Base-by-base conservation (phyloP, 2,888 invertebrate genomes). In the Ischnus inquisitorius region DNA sequence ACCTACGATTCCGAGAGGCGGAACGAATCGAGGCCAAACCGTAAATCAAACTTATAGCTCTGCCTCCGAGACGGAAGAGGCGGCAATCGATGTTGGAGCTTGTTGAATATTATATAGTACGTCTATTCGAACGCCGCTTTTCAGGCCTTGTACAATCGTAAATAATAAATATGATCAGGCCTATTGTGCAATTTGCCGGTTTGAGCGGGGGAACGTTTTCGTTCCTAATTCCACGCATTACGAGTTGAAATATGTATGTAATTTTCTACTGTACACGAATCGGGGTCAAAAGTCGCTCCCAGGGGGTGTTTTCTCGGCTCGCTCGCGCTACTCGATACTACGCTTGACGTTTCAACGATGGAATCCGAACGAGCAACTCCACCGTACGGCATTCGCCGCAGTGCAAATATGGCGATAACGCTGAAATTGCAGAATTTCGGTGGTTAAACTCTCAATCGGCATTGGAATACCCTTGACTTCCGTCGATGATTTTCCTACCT, bases 361-460 rank as follows among this genome's bases (percentile, higher is more conserved):
- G 28, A 65, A n/a, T n/a, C 8, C 41, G 57, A 8, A 74, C 71
- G 12, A 22, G 51, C 54, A 54, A 46, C 85, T 54, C 83, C 83
- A 85, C 74, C 85, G 1, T 4, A 43, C 69, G 48, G 78, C 19
- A 14, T 34, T 48, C 34, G 12, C 51, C 39, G 3, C 28, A 54
- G 39, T 10, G 16, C 34, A 8, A 46, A 12, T 34, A n/a, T 39
- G 39, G 48, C 6, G 16, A 64, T 22, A 34, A 39, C 16, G 64
- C 22, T 2, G 19, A 34, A 43, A 48, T 34, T 41, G 25, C 48
- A 75, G 68, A 41, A 6, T 16, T 57, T 46, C 19, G 8, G 22
- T 4, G 22, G 12, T 54, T 72, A 41, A 34, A 25, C 28, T 10
- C 87, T 87, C 88, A 19, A 89, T 86, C 87, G 89, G 87, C 87